Evolutionary conservation across 2,797 vertebrate species (phyloP), one percentile per base, ranked within the genome.

Genomic region (Mus spretus): DNA sequence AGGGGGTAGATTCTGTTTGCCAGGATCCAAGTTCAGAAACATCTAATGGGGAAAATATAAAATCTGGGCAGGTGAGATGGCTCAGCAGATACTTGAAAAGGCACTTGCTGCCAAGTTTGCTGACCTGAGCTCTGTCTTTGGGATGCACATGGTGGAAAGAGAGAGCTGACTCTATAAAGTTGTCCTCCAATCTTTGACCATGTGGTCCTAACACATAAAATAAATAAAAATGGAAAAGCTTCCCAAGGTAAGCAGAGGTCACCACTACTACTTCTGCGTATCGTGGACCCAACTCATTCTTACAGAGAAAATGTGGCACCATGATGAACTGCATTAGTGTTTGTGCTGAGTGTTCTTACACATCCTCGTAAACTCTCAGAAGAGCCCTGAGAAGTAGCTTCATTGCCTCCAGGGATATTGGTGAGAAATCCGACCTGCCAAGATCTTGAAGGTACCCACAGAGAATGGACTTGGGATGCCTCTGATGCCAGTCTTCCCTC

Each of bases 221-320:
- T 74, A 74, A 74, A 74, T 40, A 72, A 31, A 63, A 77, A 34
- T 24, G 34, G 87, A 70, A 77, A 91, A n/a, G 0, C 0, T 81
- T 96, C 61, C 82, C 13, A 61, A n/a, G 28, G 81, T 70, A 95
- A 92, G 47, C 74, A 83, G 78, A 93, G 55, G 67, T 92, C 61
- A 86, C 6, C 50, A 19, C 67, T 77, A 94, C 19, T 88, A 14
- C 81, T 90, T 82, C 91, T 84, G 57, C 26, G 12, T 86, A 63
- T 40, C 47, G 37, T 86, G n/a, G 74, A 50, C 53, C 79, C n/a
- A 75, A 70, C 67, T 17, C 61, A 92, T 12, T 67, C n/a, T 67
- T 95, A 75, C 14, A 61, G 92, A 96, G 7, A 67, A 19, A 37
- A 37, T 37, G 70, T n/a, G n/a, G 17, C 40, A 19, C 88, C 89